Evolutionary conservation across 1,140 invertebrate genomes (phyloP).

Genomic region (Cydia pomonella): DNA sequence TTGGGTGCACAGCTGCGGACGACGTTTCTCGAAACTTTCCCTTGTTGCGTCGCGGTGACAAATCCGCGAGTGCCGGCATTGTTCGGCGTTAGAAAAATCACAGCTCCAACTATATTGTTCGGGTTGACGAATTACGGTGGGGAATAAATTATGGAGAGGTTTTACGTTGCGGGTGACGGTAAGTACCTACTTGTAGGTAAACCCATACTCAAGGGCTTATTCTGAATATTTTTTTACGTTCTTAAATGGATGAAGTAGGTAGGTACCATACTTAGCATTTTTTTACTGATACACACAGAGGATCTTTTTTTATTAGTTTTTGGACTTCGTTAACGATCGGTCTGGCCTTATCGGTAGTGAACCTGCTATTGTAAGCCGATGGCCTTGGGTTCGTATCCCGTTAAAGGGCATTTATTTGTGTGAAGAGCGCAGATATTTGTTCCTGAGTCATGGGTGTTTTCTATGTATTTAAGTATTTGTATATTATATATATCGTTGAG

Average conservation of each 20-base stretch:
- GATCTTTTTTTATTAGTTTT: too few relatives aligned
- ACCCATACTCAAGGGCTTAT: neutral
- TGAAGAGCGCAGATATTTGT: too few relatives aligned
- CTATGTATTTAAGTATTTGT: too few relatives aligned
- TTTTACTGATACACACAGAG: too few relatives aligned
- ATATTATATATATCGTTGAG: too few relatives aligned
- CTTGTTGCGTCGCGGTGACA: constrained; percentile 57
- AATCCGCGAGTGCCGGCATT: constrained; percentile 55
- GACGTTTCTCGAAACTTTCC: constrained; percentile 56
- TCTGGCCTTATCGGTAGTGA: too few relatives aligned
- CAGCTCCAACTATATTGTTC: constrained; percentile 49
- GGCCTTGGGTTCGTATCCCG: too few relatives aligned
- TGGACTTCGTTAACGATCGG: too few relatives aligned
- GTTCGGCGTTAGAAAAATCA: constrained; percentile 57
- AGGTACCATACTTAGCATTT: too few relatives aligned
- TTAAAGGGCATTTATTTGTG: too few relatives aligned
- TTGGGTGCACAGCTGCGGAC: constrained; percentile 50
- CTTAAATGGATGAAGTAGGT: neutral
- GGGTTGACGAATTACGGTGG: constrained; percentile 43
- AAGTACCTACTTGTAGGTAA: neutral
- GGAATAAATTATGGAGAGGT: constrained; percentile 33
- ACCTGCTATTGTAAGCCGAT: too few relatives aligned
- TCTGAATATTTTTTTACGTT: neutral
- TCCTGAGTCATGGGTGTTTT: too few relatives aligned
- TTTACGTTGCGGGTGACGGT: constrained; percentile 10